These are phyloP conservation scores for Luffia ferchaultella DNA, from an alignment of 2,888 invertebrate genomes.

Conservation along the genomic window DNA sequence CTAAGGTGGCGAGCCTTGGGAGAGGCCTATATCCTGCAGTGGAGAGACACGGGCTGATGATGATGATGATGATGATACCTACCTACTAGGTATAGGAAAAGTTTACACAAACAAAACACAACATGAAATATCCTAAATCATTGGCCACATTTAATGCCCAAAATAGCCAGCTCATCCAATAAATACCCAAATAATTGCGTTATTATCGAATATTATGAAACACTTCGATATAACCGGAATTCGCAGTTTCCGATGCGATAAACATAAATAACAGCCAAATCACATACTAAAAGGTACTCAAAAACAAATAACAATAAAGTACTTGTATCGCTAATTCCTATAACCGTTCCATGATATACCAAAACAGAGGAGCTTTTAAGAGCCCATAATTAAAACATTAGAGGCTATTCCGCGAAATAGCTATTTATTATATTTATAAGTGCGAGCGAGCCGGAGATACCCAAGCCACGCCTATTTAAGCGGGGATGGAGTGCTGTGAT, in stretches of 20 bases:
- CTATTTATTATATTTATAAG: neutral
- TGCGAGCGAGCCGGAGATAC: neutral
- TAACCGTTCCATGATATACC: neutral
- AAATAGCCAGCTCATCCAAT: too few relatives aligned
- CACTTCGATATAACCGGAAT: neutral
- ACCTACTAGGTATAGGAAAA: too few relatives aligned
- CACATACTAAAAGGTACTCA: neutral
- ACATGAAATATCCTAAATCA: too few relatives aligned
- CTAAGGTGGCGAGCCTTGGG: too few relatives aligned
- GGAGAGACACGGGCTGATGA: too few relatives aligned
- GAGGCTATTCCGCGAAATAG: neutral
- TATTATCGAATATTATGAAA: neutral
- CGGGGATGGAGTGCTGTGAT: neutral
- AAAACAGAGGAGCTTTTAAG: neutral
- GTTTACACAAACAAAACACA: too few relatives aligned
- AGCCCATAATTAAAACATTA: neutral
- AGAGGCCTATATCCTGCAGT: too few relatives aligned
- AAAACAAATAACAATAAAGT: neutral
- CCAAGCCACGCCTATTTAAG: neutral
- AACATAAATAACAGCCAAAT: neutral
- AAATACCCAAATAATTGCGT: neutral
- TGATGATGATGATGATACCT: too few relatives aligned
- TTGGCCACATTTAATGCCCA: too few relatives aligned
- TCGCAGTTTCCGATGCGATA: neutral
- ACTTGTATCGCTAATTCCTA: neutral